Base-by-base conservation (phyloP, 2,888 invertebrate genomes). In the Teinopalpus imperialis region DNA sequence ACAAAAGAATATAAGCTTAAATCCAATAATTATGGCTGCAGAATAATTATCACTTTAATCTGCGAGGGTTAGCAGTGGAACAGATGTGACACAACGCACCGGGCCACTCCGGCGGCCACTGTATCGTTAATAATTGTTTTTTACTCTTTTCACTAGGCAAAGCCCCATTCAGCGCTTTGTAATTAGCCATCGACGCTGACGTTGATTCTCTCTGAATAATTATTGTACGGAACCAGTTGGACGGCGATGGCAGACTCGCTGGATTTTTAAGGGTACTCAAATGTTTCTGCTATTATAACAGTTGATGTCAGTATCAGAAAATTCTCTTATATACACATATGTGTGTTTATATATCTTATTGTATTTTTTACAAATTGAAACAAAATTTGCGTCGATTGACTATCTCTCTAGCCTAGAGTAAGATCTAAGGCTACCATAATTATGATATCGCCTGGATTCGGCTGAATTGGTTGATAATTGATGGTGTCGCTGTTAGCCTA, bases 11-110 rank as follows among this genome's bases (percentile, higher is more conserved):
- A 65, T 66, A 64, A 61, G 61, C 66, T 68, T 63, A 83, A 86
- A 87, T 83, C 85, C 81, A 79, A 78, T 88, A 87, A 88, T 88
- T 87, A 88, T 74, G 64, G 63, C 77, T 66, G 64, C 73, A 69
- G 78, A 85, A 85, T 87, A 88, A 87, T 87, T 86, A 87, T 83
- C 82, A 79, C 72, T 71, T 57, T 85, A 87, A 88, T 88, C 87
- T 86, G 66, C 67, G 63, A 72, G 73, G 80, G 71, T 70, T 47
- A 41, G 23, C 40, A 59, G 66, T 51, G 51, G 77, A 81, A 82
- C 87, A 88, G 87, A 88, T 88, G 87, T 74, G 86, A 71, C 82
- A 68, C 42, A 47, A 66, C 59, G 62, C 87, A 86, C 85, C 86
- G 82, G 86, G 86, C 86, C 83, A 76, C 85, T 85, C 79, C 58